A percentile compares a stretch with the other conserved stretches of the same genome.
Evolutionary conservation across 1,140 invertebrate genomes (phyloP).

Genomic region (Centruroides sculpturatus): DNA sequence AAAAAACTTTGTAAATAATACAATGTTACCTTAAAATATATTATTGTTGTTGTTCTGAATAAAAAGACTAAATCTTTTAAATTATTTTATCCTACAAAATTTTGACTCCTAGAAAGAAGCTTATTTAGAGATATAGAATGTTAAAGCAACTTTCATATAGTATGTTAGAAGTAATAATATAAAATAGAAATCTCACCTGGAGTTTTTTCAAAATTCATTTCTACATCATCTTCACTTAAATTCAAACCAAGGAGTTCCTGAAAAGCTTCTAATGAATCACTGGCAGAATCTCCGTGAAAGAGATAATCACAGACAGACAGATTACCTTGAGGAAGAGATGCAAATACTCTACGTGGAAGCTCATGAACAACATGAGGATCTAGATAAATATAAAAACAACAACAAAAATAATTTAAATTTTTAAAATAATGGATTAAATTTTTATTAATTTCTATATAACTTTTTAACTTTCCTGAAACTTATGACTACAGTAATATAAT

Average conservation of each 20-base stretch:
- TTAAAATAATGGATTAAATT: no score
- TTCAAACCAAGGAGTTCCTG: conserved; percentile 54
- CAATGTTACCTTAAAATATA: no score
- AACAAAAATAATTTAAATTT: neutral
- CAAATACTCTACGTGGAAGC: conserved; percentile 58
- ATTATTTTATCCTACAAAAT: no score
- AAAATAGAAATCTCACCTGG: conserved; percentile 6
- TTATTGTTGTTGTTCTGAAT: no score
- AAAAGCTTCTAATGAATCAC: conserved; percentile 53
- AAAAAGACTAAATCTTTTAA: no score
- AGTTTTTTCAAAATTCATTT: conserved; percentile 13
- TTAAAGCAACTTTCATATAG: neutral
- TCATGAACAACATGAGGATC: conserved; percentile 56
- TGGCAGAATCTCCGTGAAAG: conserved; percentile 62
- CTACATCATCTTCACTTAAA: conserved; percentile 45
- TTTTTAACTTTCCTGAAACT: no score
- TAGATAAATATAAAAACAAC: conserved; percentile 23
- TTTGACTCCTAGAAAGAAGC: no score
- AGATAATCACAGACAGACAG: conserved; percentile 65
- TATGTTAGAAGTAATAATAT: neutral
- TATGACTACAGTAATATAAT: no score
- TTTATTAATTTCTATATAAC: no score
- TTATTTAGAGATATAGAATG: neutral
- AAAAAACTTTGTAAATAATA: no score
- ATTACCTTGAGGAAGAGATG: conserved; percentile 42